Percentiles rank a stretch among this genome's conserved stretches.
Evolutionary conservation across 2,888 invertebrate species (phyloP).

Genomic region (Rugalucina vietnamica): DNA sequence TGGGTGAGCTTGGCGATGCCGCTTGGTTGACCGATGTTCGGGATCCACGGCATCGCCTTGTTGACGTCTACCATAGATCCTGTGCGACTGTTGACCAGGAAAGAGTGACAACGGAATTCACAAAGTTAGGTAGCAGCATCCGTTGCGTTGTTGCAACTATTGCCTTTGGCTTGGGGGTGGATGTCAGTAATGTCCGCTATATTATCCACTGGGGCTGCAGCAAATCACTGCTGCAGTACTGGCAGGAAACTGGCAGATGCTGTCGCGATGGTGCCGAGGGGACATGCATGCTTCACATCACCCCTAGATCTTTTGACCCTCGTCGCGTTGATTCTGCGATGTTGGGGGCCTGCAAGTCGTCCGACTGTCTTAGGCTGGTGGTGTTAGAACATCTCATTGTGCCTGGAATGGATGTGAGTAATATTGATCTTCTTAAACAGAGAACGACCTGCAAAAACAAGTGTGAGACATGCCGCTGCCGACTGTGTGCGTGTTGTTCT

Average conservation of each 20-base stretch:
- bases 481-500: too few relatives aligned
- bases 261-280: background rate
- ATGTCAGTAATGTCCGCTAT: background rate
- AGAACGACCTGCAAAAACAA: too few relatives aligned
- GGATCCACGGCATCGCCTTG: background rate
- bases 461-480: too few relatives aligned
- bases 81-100: background rate
- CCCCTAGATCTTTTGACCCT: background rate
- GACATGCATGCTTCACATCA: background rate
- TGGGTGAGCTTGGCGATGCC: background rate
- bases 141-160: background rate
- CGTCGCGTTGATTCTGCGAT: background rate
- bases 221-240: background rate
- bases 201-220: background rate
- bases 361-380: background rate
- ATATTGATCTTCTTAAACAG: too few relatives aligned
- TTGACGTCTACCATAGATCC: background rate
- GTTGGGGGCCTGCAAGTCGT: background rate
- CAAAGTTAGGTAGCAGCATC: background rate
- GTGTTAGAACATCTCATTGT: too few relatives aligned
- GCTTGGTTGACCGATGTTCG: background rate
- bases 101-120: background rate
- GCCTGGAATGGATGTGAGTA: too few relatives aligned
- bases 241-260: background rate
- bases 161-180: background rate